phyloP scores from a whole-genome alignment of 2,113 vertebrate species.

The Otus sunia region DNA sequence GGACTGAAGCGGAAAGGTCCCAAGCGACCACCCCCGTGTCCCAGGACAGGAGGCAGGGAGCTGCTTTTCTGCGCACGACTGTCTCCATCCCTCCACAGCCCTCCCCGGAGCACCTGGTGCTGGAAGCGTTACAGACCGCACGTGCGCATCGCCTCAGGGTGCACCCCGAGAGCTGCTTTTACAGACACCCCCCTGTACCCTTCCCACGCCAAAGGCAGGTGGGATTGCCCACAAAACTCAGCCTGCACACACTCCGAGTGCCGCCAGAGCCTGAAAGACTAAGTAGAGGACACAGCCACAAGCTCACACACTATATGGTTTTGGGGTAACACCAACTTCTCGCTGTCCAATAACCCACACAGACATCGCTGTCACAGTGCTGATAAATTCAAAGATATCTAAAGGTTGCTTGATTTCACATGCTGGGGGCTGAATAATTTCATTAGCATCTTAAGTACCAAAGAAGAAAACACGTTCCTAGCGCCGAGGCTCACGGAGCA shows the following conservation, averaged over 20 bases:
- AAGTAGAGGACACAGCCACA: background rate
- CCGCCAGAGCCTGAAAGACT: background rate
- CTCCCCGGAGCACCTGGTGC: background rate
- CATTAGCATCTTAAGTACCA: background rate
- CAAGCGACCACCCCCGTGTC: background rate
- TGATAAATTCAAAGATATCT: background rate
- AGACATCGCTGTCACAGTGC: rapidly evolving
- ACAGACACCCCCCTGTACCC: background rate
- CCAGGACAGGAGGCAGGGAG: background rate
- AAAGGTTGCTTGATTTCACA: rapidly evolving
- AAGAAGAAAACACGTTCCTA: rapidly evolving
- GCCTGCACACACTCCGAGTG: background rate
- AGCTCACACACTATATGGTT: rapidly evolving
- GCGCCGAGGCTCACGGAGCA: background rate
- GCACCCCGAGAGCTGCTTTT: background rate
- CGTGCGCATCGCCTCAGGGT: too few species aligned
- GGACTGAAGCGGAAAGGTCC: background rate
- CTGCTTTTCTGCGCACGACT: background rate
- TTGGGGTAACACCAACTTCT: background rate
- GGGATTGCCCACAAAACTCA: background rate
- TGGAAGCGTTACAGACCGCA: background rate
- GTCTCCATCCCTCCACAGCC: background rate
- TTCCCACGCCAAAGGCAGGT: background rate
- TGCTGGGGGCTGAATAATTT: background rate
- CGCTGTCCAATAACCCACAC: background rate